phyloP scores from a whole-genome alignment of 2,888 invertebrate genomes.

The Lycia hirtaria region DNA sequence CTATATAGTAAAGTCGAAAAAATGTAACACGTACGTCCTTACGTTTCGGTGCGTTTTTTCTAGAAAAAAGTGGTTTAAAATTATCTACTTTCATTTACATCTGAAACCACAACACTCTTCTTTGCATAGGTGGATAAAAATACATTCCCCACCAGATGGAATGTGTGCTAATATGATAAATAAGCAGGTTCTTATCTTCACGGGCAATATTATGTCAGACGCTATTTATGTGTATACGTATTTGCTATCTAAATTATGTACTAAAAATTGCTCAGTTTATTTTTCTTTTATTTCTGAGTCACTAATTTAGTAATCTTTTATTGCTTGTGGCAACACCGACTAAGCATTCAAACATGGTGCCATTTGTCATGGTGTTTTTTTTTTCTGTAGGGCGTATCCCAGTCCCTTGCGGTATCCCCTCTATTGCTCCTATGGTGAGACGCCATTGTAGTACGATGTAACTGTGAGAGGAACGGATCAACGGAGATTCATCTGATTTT shows the following conservation, averaged over 20 bases:
- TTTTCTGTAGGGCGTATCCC: constrained; percentile 20
- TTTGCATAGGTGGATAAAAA: no score
- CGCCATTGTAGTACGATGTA: constrained; percentile 12
- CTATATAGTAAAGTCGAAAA: no score
- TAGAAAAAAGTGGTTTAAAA: no score
- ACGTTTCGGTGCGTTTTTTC: no score
- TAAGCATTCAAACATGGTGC: not conserved
- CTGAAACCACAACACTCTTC: no score
- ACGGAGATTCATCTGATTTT: not conserved
- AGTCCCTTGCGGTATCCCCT: constrained; percentile 15
- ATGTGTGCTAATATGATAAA: not conserved
- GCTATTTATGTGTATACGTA: not conserved
- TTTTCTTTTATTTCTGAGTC: not conserved
- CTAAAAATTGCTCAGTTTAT: not conserved
- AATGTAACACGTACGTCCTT: no score
- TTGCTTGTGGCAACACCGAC: not conserved
- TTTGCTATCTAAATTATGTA: not conserved
- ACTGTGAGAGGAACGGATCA: not conserved
- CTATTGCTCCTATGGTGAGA: not conserved
- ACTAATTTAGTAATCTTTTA: not conserved
- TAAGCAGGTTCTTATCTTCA: not conserved
- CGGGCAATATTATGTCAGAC: not conserved
- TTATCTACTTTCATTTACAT: no score
- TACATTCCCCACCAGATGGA: no score
- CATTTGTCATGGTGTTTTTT: constrained; percentile 16